Percentiles rank a stretch among this genome's conserved stretches.
phyloP scores from a whole-genome alignment of 2,113 vertebrate genomes.

The Morone chrysops region DNA sequence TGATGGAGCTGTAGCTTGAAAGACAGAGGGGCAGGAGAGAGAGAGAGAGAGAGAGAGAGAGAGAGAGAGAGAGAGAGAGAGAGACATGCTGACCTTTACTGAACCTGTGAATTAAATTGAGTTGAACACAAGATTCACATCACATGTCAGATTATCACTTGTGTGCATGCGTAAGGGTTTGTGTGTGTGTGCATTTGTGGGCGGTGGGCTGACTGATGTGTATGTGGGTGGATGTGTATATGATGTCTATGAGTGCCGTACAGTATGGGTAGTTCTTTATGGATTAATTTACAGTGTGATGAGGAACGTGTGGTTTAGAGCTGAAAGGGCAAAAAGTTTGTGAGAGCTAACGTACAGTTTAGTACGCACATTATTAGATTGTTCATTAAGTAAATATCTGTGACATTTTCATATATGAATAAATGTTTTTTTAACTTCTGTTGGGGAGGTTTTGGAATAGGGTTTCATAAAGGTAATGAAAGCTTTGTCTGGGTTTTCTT shows the following conservation, averaged over 20 bases:
- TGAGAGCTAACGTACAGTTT: neutral
- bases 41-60: too few species aligned
- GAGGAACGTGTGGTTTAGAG: constrained; percentile 12
- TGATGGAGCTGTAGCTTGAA: constrained; percentile 32
- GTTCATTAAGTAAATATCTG: neutral
- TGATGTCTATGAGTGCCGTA: neutral
- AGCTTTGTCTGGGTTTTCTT: neutral
- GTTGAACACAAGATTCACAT: constrained; percentile 64
- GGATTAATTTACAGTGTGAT: constrained; percentile 22
- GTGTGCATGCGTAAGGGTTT: constrained; percentile 24
- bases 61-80: too few species aligned
- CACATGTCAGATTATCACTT: constrained; percentile 60
- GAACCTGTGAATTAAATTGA: constrained; percentile 71
- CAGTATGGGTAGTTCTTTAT: neutral
- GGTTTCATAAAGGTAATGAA: neutral
- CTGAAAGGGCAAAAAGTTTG: constrained; percentile 20
- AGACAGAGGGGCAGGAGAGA: constrained; percentile 11
- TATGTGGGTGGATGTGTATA: neutral
- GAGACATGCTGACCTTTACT: constrained; percentile 64
- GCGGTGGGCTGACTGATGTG: neutral
- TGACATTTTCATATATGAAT: constrained; percentile 17
- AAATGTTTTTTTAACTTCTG: neutral
- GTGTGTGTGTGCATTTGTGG: neutral
- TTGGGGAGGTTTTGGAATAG: neutral
- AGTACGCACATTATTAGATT: neutral